These are phyloP conservation scores for Acanthaster planci DNA, from an alignment of 35 echinoderm and acorn worm species.

Conservation along the genomic window DNA sequence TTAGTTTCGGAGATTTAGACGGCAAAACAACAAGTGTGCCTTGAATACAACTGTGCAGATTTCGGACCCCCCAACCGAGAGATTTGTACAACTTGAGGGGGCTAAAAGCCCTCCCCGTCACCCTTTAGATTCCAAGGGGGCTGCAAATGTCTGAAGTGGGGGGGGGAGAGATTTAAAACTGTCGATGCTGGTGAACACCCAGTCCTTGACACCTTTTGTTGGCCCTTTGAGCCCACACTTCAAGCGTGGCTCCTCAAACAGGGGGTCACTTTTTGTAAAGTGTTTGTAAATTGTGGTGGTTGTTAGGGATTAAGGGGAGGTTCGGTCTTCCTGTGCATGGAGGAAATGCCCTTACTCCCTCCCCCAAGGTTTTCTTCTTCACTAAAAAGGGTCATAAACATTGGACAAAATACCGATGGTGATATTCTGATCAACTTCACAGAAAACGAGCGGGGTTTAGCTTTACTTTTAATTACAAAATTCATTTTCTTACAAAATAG, in stretches of 20 bases:
- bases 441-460: too few species aligned
- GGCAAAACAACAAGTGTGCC: background rate
- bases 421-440: too few species aligned
- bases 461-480: too few species aligned
- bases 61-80: background rate
- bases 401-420: too few species aligned
- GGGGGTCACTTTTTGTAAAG: background rate
- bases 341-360: too few species aligned
- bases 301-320: constrained; percentile 4
- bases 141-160: background rate
- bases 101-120: background rate
- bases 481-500: too few species aligned
- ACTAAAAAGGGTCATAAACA: too few species aligned
- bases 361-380: too few species aligned
- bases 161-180: background rate
- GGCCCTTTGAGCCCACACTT: background rate
- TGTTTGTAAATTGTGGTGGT: constrained; percentile 5
- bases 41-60: background rate
- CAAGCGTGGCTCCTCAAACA: background rate
- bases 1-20: background rate
- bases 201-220: too few species aligned
- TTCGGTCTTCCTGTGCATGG: too few species aligned
- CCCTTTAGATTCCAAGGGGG: background rate
- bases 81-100: background rate
- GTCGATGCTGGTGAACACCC: background rate